Base-by-base conservation (phyloP, 2,888 invertebrate species). In the Brassicogethes aeneus region DNA sequence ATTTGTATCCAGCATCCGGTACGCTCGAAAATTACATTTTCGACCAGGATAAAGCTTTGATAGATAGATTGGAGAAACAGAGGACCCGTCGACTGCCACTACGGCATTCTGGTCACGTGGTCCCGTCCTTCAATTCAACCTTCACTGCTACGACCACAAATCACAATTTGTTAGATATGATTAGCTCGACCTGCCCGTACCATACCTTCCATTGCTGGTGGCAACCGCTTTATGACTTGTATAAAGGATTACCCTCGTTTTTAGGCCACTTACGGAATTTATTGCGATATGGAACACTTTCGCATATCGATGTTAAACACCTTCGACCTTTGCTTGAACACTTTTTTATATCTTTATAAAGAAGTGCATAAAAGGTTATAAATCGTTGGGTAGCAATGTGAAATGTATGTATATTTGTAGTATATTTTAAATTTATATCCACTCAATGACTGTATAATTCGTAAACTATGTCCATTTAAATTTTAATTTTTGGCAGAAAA, bases 41-140 rank as follows among this genome's bases (percentile, higher is more conserved):
- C 55, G 55, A 52, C 45, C 52, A 42, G 55, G 55, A 58, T 56
- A 56, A 59, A 59, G 53, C 58, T 57, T 54, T 57, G 59, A 59
- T 59, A 57, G 58, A 60, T 57, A 54, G 54, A 56, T 57, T 52
- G 53, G 51, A 50, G 54, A 50, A 48, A 50, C 48, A 44, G n/a
- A n/a, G 43, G 46, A 48, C 46, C 44, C 47, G 46, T 16, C n/a
- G 34, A 15, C 10, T 10, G 16, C 34, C 16, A 3, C 16, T 42
- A 45, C 46, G 44, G 49, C 51, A 59, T 56, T 56, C 56, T 29
- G 48, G 52, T 56, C 57, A 59, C 58, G 57, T 47, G 48, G 45
- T 29, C 35, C 39, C 42, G 44, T 48, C 46, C 46, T 47, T 42
- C 46, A 43, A 51, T 54, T 47, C 52, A 50, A 45, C 46, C 47